Evolutionary conservation across 2,888 invertebrate genomes (phyloP), one percentile per base, ranked within the genome.

Genomic region (Drosophila dives): DNA sequence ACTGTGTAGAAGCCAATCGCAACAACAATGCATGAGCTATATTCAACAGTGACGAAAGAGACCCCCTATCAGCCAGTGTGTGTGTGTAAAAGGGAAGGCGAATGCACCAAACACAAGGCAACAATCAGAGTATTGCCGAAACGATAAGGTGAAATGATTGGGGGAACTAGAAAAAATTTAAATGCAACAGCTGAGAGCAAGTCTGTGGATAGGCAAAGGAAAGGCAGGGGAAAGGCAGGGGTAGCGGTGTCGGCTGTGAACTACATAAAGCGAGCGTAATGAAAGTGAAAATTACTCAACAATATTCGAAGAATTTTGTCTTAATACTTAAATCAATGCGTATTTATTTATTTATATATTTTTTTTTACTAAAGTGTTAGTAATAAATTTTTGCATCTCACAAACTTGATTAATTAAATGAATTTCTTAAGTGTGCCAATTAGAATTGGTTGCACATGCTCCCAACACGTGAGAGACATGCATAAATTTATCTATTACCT

Each of bases 11-110:
- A 62, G 33, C 38, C 45, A 42, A 55, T 33, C 63, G 33, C 55
- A 71, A 49, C 33, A 63, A 63, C 62, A 68, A 70, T 65, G 62
- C 72, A 64, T 75, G 69, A 64, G 72, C 75, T 80, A 82, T 80
- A 79, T 81, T 75, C 32, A 78, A 74, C 69, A 77, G 66, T 72
- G 75, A 72, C 72, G 68, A 69, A 82, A 69, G 38, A 67, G 64
- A 75, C 38, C 59, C 63, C 62, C 62, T 59, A 77, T 49, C 62
- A 32, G 51, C 3, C n/a, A 26, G 36, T 11, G 17, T n/a, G 23
- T 26, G 23, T 36, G 36, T 36, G 36, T 34, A 15, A 63, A 51
- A 56, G 80, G 62, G 42, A 65, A 36, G 40, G 11, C 51, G 49
- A 58, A 64, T 38, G 65, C 45, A 55, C 15, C 23, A 29, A 49